Conservation (phyloP, 2,113 vertebrate species). For the Labeo rohita region DNA sequence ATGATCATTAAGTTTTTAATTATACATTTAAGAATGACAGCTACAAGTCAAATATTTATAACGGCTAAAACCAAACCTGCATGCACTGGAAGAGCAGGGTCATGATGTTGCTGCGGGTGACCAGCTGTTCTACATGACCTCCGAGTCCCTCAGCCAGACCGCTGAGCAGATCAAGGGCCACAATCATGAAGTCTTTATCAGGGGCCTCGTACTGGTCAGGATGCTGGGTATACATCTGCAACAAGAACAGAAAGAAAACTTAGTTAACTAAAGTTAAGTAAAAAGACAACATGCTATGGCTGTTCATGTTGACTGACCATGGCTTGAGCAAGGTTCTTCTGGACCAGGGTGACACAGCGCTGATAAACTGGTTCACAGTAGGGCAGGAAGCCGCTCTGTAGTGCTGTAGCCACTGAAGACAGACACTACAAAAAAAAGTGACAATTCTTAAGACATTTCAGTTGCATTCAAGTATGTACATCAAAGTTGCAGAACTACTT, state of each 20-base stretch:
- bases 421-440: constrained; percentile 76
- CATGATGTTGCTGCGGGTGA: constrained; percentile 95
- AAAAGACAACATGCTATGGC: background rate
- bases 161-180: constrained; percentile 91
- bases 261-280: too few relatives aligned
- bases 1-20: too few relatives aligned
- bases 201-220: constrained; percentile 95
- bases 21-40: too few relatives aligned
- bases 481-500: background rate
- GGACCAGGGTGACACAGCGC: constrained; percentile 93
- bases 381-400: constrained; percentile 93
- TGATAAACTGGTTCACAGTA: constrained; percentile 96
- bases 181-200: constrained; percentile 98
- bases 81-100: constrained; percentile 95
- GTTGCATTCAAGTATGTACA: background rate
- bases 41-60: too few relatives aligned
- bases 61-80: constrained; percentile 77
- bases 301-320: constrained; percentile 80
- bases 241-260: background rate
- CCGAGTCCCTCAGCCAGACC: constrained; percentile 93
- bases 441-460: background rate
- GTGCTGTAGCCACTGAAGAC: constrained; percentile 90
- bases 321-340: constrained; percentile 93
- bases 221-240: constrained; percentile 94
- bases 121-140: constrained; percentile 88